Base-by-base conservation (phyloP, 92 coral and sea anemone genomes). In the Parazoanthus darwini region DNA sequence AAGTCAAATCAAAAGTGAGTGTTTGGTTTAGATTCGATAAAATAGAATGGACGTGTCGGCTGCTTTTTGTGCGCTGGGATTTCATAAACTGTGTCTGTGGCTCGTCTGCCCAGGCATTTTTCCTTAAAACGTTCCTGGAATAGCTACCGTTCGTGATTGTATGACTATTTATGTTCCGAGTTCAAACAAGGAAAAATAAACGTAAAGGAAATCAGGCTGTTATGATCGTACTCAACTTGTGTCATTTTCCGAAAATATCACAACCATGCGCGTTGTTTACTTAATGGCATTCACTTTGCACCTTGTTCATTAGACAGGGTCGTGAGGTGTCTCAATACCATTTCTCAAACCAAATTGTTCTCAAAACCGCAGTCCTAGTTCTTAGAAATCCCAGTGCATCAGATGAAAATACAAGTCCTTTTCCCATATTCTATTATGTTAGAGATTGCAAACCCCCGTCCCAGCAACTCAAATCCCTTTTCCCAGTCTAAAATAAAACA, bases 191-290 rank as follows among this genome's bases (percentile, higher is more conserved):
- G 5, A 25, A 77, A 39, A 77, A 77, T 10, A 22, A 39, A 44
- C 42, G 44, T 54, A 14, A 22, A 25, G 0, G 56, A 51, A 33
- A 10, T 29, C 58, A 13, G 3, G 23, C 54, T 51, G 25, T 7
- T 15, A 14, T 63, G 26, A 63, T 6, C 1, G 25, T 3, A 56
- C 9, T 35, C 5, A 80, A 54, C 23, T 58, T 80, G 44, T 5
- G 26, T 37, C 48, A 80, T 20, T 80, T 56, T 26, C 85, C 25
- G 15, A 80, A 80, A 36, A 80, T 80, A 80, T 54, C 22, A 16
- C 66, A 1, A 78, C 42, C 39, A 29, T 51, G 6, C 0, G 35
- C 2, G 43, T 13, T 80, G 73, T 56, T 80, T 56, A 80, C 33
- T 43, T 54, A 18, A 33, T 63, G 70, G 8, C 70, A 54, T 54